These are phyloP conservation scores for Scaptomyza polygonia DNA, from an alignment of 2,888 invertebrate species.

Conservation along the genomic window DNA sequence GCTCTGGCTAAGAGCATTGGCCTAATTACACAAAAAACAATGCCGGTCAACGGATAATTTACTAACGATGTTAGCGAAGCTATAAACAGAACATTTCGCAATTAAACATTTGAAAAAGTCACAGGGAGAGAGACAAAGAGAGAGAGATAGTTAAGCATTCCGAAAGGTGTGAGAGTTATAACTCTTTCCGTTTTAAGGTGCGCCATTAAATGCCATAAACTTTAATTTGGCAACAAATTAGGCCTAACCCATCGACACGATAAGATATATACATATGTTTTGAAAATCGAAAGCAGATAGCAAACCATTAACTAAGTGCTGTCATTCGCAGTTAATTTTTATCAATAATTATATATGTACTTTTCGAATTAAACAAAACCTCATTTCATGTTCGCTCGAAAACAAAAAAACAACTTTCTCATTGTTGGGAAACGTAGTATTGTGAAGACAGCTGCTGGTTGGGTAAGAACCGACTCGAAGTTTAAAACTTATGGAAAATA, in stretches of 20 bases:
- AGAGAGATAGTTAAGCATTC: no score
- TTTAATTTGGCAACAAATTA: constrained; percentile 1
- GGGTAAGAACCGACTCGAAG: constrained; percentile 27
- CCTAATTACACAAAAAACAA: constrained; percentile 28
- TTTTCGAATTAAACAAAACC: no score
- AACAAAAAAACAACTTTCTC: background rate
- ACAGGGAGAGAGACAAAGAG: no score
- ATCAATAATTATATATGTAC: no score
- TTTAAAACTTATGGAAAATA: constrained; percentile 9
- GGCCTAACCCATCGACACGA: constrained; percentile 19
- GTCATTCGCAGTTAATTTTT: no score
- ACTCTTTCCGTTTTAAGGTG: no score
- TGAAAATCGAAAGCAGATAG: constrained; percentile 17
- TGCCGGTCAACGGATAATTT: constrained; percentile 26
- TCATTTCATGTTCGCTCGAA: no score
- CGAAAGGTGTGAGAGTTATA: no score
- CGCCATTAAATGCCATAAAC: constrained; percentile 26
- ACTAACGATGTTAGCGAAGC: constrained; percentile 23
- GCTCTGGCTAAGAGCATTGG: constrained; percentile 17
- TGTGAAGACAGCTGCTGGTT: constrained; percentile 28
- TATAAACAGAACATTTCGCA: constrained; percentile 24
- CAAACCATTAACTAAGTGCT: constrained; percentile 19
- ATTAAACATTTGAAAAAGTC: no score
- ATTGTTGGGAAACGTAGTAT: background rate
- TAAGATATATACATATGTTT: constrained; percentile 24